These are phyloP conservation scores for Nipponia nippon DNA, from an alignment of 2,113 vertebrate genomes.

Conservation along the genomic window DNA sequence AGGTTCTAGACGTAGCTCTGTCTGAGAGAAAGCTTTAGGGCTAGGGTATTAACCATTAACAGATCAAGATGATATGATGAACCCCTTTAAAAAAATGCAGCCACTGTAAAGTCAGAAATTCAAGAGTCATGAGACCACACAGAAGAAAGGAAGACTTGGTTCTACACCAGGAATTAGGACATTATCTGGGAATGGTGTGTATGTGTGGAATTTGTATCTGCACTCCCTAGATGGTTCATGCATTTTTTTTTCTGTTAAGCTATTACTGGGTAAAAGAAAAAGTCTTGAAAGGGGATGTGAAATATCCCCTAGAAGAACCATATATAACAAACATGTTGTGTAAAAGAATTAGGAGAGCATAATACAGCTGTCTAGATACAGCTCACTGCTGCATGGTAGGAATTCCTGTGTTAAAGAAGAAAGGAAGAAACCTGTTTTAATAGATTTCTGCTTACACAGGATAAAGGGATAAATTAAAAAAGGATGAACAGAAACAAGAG, in stretches of 20 bases:
- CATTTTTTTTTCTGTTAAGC: neutral
- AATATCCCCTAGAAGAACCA: neutral
- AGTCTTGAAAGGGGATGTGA: neutral
- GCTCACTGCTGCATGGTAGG: neutral
- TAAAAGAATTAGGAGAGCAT: neutral
- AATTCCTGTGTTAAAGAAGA: neutral
- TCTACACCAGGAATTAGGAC: neutral
- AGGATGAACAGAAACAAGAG: neutral
- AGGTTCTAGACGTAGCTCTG: neutral
- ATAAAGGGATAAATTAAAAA: neutral
- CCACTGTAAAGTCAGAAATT: neutral
- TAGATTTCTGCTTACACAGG: neutral
- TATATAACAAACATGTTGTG: fast-evolving
- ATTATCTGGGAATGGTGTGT: neutral
- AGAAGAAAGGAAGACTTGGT: neutral
- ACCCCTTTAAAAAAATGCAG: neutral
- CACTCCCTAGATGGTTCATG: neutral
- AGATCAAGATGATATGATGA: neutral
- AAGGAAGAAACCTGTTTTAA: neutral
- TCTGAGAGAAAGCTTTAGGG: neutral
- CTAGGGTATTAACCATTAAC: neutral
- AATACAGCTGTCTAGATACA: neutral
- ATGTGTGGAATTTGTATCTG: neutral
- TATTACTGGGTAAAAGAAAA: neutral
- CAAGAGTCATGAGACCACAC: neutral